Evolutionary conservation across 2,113 vertebrate species (phyloP).

Genomic region (Ictalurus punctatus): DNA sequence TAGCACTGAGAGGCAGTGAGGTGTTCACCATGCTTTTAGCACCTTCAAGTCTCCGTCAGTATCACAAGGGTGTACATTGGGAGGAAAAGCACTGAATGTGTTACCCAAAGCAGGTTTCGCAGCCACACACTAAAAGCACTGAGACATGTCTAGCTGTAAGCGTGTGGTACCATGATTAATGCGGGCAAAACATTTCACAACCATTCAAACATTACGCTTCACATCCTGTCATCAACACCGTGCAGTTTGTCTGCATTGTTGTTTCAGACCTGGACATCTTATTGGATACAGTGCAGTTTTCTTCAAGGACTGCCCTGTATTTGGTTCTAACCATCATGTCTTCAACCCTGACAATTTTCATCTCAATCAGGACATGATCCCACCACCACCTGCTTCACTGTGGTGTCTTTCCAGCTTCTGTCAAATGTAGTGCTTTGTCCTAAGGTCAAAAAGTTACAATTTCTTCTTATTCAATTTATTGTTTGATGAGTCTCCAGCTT

Average conservation of each 20-base stretch:
- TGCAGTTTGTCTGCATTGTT: neutral
- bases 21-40: conserved; percentile 45
- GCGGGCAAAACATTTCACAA: neutral
- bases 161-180: neutral
- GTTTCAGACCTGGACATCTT: neutral
- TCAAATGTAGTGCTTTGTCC: neutral
- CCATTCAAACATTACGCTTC: neutral
- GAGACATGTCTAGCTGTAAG: neutral
- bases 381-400: neutral
- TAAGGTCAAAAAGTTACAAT: neutral
- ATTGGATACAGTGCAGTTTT: neutral
- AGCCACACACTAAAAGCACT: neutral
- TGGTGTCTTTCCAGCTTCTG: neutral
- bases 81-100: neutral
- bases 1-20: neutral
- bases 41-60: conserved; percentile 30
- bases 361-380: neutral
- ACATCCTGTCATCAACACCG: neutral
- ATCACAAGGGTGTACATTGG: neutral
- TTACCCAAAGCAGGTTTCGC: neutral
- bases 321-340: neutral
- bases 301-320: neutral
- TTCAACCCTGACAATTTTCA: neutral
- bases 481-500: neutral
- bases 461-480: no score